phyloP scores from a whole-genome alignment of 2,888 invertebrate genomes.

The Embidobia sp. region DNA sequence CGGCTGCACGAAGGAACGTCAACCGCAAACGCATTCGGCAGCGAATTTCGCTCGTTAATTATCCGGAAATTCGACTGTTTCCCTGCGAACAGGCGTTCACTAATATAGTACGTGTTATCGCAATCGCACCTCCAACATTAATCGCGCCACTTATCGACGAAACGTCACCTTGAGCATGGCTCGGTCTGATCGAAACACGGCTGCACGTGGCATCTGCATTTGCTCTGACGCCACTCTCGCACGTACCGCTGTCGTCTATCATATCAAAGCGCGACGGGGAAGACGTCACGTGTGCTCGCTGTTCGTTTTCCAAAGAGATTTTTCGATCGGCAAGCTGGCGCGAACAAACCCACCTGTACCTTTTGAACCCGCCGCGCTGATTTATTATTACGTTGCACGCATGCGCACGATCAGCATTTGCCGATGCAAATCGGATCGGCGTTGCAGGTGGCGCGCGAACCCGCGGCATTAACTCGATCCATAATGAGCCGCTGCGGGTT shows the following conservation, averaged over 20 bases:
- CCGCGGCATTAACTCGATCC: too few relatives aligned
- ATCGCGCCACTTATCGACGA: conserved; percentile 62
- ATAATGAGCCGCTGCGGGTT: too few relatives aligned
- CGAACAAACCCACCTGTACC: too few relatives aligned
- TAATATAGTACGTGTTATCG: conserved; percentile 26
- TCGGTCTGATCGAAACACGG: conserved; percentile 52
- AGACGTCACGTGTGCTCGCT: conserved; percentile 41
- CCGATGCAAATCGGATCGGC: too few relatives aligned
- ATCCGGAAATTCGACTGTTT: not conserved
- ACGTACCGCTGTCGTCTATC: conserved; percentile 58
- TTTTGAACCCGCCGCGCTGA: too few relatives aligned
- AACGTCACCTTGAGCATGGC: conserved; percentile 53
- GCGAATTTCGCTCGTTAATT: not conserved
- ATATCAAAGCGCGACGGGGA: conserved; percentile 25
- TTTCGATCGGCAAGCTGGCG: too few relatives aligned
- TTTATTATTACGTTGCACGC: too few relatives aligned
- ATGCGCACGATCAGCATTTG: too few relatives aligned
- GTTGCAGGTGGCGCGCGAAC: too few relatives aligned
- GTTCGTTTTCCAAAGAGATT: not conserved
- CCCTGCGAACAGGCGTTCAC: not conserved
- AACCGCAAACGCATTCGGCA: too few relatives aligned
- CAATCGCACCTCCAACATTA: conserved; percentile 45
- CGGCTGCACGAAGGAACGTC: too few relatives aligned
- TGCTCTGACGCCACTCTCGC: conserved; percentile 48
- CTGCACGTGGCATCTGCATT: conserved; percentile 66